Conservation (phyloP, 2,113 vertebrate genomes). For the Peromyscus polionotus region DNA sequence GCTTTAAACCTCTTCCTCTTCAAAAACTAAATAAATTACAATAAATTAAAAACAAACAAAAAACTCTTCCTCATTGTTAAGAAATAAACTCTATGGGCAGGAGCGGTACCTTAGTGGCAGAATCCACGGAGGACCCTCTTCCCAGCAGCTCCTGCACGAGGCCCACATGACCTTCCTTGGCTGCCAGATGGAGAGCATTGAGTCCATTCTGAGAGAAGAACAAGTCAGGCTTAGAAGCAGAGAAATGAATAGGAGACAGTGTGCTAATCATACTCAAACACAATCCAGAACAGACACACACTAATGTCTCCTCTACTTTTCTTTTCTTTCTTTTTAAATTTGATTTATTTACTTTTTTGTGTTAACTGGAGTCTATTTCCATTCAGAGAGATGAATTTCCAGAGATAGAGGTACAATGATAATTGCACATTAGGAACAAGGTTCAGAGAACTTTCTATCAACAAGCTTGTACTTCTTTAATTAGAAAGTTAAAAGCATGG, state of each 20-base stretch:
- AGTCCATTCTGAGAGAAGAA: conserved; percentile 95
- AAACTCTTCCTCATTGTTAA: neutral
- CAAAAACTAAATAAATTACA: neutral
- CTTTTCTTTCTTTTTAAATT: neutral
- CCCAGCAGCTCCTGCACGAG: conserved; percentile 98
- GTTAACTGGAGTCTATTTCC: conserved; percentile 25
- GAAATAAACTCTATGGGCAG: neutral
- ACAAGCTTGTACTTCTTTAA: neutral
- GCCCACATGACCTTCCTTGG: conserved; percentile 98
- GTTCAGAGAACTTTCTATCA: neutral
- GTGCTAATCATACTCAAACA: neutral
- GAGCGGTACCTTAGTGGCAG: conserved; percentile 94
- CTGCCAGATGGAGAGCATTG: conserved; percentile 97
- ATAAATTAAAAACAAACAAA: neutral
- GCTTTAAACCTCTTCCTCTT: neutral
- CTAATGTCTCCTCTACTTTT: neutral
- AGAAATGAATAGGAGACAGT: neutral
- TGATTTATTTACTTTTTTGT: neutral
- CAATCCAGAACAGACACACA: conserved; percentile 19
- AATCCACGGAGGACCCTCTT: conserved; percentile 94
- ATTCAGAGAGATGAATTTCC: neutral
- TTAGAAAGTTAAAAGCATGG: neutral
- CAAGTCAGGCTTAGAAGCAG: conserved; percentile 63
- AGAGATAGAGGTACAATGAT: neutral
- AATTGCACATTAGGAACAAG: neutral